Evolutionary conservation across 2,113 vertebrate species (phyloP).

Genomic region (Gymnarchus niloticus): DNA sequence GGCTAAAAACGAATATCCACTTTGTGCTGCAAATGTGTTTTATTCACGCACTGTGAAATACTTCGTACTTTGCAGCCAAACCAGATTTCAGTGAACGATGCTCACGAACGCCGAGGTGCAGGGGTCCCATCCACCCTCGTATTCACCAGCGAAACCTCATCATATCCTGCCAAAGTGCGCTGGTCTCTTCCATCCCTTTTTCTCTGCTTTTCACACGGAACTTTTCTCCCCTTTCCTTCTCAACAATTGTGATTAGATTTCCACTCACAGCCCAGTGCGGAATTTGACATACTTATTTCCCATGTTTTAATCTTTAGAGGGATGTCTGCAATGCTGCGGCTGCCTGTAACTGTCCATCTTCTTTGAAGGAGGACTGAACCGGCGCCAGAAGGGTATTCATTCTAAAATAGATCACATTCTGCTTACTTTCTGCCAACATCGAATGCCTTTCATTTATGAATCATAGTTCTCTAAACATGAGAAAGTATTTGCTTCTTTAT

Average conservation of each 20-base stretch:
- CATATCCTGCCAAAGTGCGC: conserved; percentile 13
- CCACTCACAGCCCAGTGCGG: conserved; percentile 91
- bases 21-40: neutral
- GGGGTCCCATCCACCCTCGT: conserved; percentile 32
- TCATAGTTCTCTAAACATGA: conserved; percentile 21
- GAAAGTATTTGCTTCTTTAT: conserved; percentile 9
- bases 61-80: conserved; percentile 5
- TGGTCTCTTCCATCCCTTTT: conserved; percentile 31
- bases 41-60: neutral
- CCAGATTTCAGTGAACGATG: neutral
- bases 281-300: conserved; percentile 61
- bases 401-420: conserved; percentile 7
- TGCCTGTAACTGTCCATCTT: neutral
- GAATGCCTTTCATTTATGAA: neutral
- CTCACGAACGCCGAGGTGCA: neutral
- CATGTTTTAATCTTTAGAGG: conserved; percentile 27
- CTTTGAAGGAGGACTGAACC: neutral
- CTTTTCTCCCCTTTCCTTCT: conserved; percentile 49
- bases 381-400: neutral
- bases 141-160: conserved; percentile 28
- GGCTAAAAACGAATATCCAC: conserved; percentile 16
- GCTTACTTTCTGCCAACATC: neutral
- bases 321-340: neutral
- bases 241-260: conserved; percentile 75
- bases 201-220: conserved; percentile 40